A percentile compares a stretch with the other conserved stretches of the same genome.
Evolutionary conservation across 2,888 invertebrate species (phyloP).

Genomic region (Leptinotarsa rubiginosa): DNA sequence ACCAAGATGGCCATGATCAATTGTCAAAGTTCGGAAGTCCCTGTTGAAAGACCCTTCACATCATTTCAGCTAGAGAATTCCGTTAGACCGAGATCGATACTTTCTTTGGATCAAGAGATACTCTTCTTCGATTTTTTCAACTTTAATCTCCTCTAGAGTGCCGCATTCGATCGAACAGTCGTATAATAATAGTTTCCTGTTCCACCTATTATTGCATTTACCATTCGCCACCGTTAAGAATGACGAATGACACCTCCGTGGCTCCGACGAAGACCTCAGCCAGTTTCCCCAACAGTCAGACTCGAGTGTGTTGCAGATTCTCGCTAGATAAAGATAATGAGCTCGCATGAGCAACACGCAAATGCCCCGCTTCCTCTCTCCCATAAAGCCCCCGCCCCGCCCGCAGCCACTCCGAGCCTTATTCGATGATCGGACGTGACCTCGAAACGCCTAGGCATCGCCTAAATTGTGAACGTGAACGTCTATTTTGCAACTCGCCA

Average conservation of each 20-base stretch:
- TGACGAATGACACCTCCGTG: background rate
- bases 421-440: constrained; percentile 50
- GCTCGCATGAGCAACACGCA: constrained; percentile 46
- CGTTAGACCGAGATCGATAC: too few relatives aligned
- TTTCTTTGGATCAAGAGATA: too few relatives aligned
- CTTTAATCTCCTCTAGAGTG: too few relatives aligned
- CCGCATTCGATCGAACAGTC: too few relatives aligned
- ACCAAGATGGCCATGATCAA: too few relatives aligned
- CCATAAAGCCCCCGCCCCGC: constrained; percentile 21
- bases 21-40: too few relatives aligned
- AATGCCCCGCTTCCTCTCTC: constrained; percentile 33
- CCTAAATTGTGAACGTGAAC: constrained; percentile 48
- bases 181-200: background rate
- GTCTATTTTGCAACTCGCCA: constrained; percentile 44
- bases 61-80: too few relatives aligned
- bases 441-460: constrained; percentile 54
- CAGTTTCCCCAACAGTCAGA: constrained; percentile 28
- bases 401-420: constrained; percentile 27
- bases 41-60: too few relatives aligned
- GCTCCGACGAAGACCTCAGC: background rate
- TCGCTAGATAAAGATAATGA: constrained; percentile 48
- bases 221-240: background rate
- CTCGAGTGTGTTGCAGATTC: constrained; percentile 43
- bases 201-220: background rate
- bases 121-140: too few relatives aligned